phyloP scores from a whole-genome alignment of 2,888 invertebrate species.

The Leptarthrus brevirostris region DNA sequence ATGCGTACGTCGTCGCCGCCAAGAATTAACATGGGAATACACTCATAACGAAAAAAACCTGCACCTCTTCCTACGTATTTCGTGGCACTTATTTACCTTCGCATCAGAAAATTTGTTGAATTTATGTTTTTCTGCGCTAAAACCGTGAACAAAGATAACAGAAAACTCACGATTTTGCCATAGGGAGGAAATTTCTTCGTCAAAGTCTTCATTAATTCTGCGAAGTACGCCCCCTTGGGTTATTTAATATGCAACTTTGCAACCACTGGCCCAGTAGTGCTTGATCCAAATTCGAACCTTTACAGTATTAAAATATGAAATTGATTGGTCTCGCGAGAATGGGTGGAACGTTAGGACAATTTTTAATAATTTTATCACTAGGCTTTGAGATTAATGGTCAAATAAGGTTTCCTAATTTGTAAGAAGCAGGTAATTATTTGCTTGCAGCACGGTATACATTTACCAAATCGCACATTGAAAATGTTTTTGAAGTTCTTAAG shows the following conservation, averaged over 20 bases:
- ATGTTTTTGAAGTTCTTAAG: no score
- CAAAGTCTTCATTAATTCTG: constrained; percentile 10
- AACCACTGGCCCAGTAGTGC: constrained; percentile 20
- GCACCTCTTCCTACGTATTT: background rate
- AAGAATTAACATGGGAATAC: constrained; percentile 20
- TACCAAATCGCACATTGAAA: no score
- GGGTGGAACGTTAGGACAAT: background rate
- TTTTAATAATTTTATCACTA: no score
- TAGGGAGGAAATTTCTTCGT: background rate
- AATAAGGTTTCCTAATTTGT: no score
- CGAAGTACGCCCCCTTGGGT: background rate
- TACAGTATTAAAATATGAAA: background rate
- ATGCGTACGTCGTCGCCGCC: background rate
- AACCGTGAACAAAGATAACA: constrained; percentile 22
- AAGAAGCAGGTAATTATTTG: no score
- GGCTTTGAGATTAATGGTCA: no score
- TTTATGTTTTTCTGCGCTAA: background rate
- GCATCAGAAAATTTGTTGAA: constrained; percentile 1
- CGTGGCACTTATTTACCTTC: background rate
- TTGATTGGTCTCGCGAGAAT: background rate
- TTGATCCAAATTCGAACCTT: background rate
- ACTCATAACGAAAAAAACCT: background rate
- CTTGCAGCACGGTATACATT: no score
- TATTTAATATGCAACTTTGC: background rate
- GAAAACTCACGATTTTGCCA: constrained; percentile 1